These are phyloP conservation scores for Yoshiicerus persimilis DNA, from an alignment of 1,140 invertebrate species.

Conservation along the genomic window DNA sequence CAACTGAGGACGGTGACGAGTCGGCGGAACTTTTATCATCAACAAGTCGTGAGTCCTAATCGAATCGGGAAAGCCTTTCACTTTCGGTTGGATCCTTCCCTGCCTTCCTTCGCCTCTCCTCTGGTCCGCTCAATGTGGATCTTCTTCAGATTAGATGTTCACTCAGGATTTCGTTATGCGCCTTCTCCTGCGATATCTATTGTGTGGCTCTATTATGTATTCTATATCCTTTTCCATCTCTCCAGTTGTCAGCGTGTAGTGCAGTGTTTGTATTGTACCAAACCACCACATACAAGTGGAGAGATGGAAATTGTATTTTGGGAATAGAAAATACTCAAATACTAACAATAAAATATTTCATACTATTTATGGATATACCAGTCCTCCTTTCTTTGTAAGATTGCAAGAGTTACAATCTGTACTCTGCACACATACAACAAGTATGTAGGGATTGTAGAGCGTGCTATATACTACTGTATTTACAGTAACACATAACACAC, in stretches of 20 bases:
- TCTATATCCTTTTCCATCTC: neutral
- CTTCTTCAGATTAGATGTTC: neutral
- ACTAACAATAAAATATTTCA: neutral
- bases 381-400: too few relatives aligned
- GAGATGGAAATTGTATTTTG: neutral
- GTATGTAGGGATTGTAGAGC: too few relatives aligned
- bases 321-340: neutral
- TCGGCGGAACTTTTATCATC: constrained; percentile 13
- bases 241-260: neutral
- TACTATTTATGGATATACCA: too few relatives aligned
- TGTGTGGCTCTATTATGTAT: neutral
- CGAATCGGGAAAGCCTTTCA: neutral
- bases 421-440: too few relatives aligned
- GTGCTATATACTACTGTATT: too few relatives aligned
- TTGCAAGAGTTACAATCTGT: too few relatives aligned
- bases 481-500: neutral
- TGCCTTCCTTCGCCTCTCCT: neutral
- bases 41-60: constrained; percentile 9
- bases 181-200: neutral
- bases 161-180: neutral
- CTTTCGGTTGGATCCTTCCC: neutral
- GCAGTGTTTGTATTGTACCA: neutral
- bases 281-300: neutral
- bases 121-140: neutral
- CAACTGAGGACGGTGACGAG: constrained; percentile 26